Conservation (phyloP, 2,888 invertebrate species). For the Eupithecia inturbata region DNA sequence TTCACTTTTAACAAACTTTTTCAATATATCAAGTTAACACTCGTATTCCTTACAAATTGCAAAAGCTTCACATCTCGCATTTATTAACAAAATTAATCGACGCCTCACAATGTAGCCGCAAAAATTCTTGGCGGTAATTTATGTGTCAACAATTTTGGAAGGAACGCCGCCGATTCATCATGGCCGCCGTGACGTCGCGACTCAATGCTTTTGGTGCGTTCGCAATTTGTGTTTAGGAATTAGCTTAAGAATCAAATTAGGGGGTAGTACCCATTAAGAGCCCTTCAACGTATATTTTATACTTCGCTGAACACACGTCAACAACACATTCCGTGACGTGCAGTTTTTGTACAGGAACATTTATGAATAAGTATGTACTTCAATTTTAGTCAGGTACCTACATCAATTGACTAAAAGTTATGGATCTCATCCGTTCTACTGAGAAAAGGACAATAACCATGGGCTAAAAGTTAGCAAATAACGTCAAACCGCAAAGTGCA, state of each 20-base stretch:
- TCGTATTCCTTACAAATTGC: slow-evolving; percentile 29
- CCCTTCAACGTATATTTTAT: not conserved
- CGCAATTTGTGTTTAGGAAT: slow-evolving; percentile 41
- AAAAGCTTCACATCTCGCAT: slow-evolving; percentile 30
- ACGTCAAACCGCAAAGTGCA: not conserved
- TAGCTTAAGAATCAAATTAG: slow-evolving; percentile 35
- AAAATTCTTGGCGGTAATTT: slow-evolving; percentile 53
- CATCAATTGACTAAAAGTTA: not conserved
- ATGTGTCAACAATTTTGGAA: slow-evolving; percentile 55
- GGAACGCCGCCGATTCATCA: slow-evolving; percentile 49
- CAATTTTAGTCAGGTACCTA: not conserved
- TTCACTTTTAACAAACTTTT: slow-evolving; percentile 19
- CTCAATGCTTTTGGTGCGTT: slow-evolving; percentile 43
- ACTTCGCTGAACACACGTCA: not conserved
- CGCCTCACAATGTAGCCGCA: slow-evolving; percentile 49
- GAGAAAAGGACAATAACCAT: not conserved
- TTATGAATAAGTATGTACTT: not conserved
- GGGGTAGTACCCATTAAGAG: slow-evolving; percentile 29
- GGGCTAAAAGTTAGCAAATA: not conserved
- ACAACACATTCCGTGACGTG: not conserved
- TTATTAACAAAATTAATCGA: slow-evolving; percentile 54
- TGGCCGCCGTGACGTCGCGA: slow-evolving; percentile 44
- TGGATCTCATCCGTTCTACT: not conserved
- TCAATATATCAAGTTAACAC: slow-evolving; percentile 30
- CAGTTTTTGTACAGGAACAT: not conserved